Percentiles rank a stretch among this genome's conserved stretches.
These are phyloP conservation scores for Gopherus evgoodei DNA, from an alignment of 2,113 vertebrate species.

Conservation along the genomic window DNA sequence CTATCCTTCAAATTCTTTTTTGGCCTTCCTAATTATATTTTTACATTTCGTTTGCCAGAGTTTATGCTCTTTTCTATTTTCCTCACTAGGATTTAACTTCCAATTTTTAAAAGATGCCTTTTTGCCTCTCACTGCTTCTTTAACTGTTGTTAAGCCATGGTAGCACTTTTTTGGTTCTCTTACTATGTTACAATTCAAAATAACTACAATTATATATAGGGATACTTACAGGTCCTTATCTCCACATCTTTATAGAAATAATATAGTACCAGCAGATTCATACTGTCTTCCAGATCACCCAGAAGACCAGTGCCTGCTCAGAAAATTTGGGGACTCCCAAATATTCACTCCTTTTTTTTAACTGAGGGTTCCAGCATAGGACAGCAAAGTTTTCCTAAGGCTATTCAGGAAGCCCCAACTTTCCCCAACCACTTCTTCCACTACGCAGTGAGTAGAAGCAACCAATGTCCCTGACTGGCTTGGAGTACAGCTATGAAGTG, in stretches of 20 bases:
- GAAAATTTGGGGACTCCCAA: not conserved
- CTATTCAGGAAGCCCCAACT: not conserved
- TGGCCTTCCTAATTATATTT: too few relatives aligned
- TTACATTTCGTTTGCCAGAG: too few relatives aligned
- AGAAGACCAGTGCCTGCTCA: not conserved
- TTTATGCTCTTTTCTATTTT: too few relatives aligned
- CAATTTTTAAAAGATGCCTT: too few relatives aligned
- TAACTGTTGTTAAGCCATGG: too few relatives aligned
- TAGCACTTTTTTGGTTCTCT: too few relatives aligned
- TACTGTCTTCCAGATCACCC: not conserved
- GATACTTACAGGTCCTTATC: fast-evolving
- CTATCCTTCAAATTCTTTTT: too few relatives aligned
- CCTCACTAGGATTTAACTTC: too few relatives aligned
- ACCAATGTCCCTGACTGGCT: not conserved
- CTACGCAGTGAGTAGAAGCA: not conserved
- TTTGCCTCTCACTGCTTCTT: too few relatives aligned
- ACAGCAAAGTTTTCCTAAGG: not conserved
- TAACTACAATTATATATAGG: not conserved
- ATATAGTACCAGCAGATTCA: not conserved
- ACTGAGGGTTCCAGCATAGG: not conserved
- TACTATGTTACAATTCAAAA: not conserved
- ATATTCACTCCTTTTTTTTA: not conserved
- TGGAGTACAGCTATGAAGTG: not conserved
- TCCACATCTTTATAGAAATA: not conserved
- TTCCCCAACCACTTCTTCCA: not conserved